Conservation (phyloP, 1,140 invertebrate genomes). For the Rhagoletis zephyria region DNA sequence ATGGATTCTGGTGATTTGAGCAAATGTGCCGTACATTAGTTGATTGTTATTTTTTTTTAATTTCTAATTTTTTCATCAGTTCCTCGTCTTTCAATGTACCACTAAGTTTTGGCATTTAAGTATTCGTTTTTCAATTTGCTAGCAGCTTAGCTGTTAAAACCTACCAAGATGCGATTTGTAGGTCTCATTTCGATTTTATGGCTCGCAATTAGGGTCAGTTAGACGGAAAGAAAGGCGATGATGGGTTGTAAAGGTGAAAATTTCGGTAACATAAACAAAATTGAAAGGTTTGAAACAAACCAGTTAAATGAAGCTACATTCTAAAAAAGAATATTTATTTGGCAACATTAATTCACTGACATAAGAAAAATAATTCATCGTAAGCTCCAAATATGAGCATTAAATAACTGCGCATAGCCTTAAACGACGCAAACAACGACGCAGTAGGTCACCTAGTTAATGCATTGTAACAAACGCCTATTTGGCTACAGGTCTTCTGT, state of each 20-base stretch:
- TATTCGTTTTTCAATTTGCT: conserved; percentile 33
- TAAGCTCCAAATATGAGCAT: too few relatives aligned
- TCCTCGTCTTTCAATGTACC: not conserved
- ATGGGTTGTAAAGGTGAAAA: conserved; percentile 25
- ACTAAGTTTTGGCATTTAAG: not conserved
- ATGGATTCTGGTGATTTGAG: conserved; percentile 28
- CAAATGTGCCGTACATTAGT: conserved; percentile 37
- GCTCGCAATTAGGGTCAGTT: conserved; percentile 32
- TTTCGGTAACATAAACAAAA: conserved; percentile 28
- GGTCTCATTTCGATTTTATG: conserved; percentile 20
- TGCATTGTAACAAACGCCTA: too few relatives aligned
- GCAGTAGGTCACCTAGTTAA: too few relatives aligned
- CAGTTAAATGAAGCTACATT: too few relatives aligned
- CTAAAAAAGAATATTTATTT: too few relatives aligned
- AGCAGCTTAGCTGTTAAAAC: not conserved
- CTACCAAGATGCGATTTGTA: not conserved
- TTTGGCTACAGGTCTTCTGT: too few relatives aligned
- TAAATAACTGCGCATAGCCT: too few relatives aligned
- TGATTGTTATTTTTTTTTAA: conserved; percentile 21
- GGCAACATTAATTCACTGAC: too few relatives aligned
- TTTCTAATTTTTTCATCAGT: not conserved
- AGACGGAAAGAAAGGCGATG: not conserved
- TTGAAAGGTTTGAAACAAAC: conserved; percentile 22
- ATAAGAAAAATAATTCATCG: too few relatives aligned
- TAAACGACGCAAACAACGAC: too few relatives aligned